These are phyloP conservation scores for Trissonchulus latispiculum DNA, from an alignment of 2,888 invertebrate genomes.

Conservation along the genomic window DNA sequence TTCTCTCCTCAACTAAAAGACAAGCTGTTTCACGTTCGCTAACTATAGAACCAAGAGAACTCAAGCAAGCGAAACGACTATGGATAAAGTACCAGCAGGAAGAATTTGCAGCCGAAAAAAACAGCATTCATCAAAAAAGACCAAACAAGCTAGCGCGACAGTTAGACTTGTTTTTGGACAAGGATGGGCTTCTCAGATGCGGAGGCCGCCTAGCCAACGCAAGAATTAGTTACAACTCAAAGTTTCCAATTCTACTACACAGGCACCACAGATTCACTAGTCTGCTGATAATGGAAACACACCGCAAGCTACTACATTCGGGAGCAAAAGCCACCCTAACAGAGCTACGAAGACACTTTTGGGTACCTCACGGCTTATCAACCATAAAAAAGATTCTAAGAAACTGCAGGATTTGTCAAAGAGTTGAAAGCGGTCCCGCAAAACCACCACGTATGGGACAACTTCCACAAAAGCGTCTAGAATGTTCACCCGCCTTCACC, in stretches of 20 bases:
- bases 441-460: not conserved
- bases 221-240: too few relatives aligned
- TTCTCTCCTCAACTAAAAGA: not conserved
- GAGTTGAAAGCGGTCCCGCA: not conserved
- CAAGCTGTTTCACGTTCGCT: not conserved
- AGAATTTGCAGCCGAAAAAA: not conserved
- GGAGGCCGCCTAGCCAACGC: too few relatives aligned
- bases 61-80: not conserved
- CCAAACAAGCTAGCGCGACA: not conserved
- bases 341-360: not conserved
- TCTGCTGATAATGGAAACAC: not conserved
- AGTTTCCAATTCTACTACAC: too few relatives aligned
- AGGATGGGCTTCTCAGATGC: not conserved
- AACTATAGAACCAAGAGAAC: not conserved
- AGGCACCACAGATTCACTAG: too few relatives aligned
- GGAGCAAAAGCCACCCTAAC: not conserved
- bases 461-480: not conserved
- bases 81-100: not conserved
- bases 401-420: too few relatives aligned
- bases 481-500: not conserved
- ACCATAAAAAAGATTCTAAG: too few relatives aligned
- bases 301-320: not conserved
- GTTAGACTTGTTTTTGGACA: not conserved
- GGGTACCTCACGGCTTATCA: not conserved
- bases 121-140: not conserved